A percentile compares a stretch with the other conserved stretches of the same genome.
phyloP scores from a whole-genome alignment of 2,888 invertebrate genomes.

The Sarcophaga variegata region DNA sequence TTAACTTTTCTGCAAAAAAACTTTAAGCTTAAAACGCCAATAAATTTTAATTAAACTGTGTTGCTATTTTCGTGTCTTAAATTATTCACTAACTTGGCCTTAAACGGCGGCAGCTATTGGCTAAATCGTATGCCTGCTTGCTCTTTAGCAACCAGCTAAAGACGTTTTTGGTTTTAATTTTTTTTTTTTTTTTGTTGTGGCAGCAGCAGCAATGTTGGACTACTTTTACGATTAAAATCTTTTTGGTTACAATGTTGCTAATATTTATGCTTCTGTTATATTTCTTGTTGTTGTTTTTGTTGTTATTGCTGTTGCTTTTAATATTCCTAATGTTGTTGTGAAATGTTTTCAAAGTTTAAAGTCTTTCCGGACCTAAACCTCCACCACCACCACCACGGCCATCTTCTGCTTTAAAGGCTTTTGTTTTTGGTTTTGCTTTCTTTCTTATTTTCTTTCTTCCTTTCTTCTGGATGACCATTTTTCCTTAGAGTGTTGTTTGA shows the following conservation, averaged over 20 bases:
- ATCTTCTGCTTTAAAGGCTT: no score
- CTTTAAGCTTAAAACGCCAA: neutral
- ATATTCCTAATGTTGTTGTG: neutral
- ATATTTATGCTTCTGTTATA: neutral
- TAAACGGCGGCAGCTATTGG: neutral
- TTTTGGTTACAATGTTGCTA: slow-evolving; percentile 55
- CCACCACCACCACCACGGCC: neutral
- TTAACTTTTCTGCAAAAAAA: neutral
- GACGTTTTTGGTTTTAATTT: neutral
- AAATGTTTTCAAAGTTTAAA: neutral
- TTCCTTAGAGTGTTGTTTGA: neutral
- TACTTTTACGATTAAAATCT: slow-evolving; percentile 57
- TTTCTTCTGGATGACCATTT: neutral
- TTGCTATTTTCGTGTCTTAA: neutral
- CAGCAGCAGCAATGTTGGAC: neutral
- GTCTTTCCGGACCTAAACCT: neutral
- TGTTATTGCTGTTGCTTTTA: neutral
- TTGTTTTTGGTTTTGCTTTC: neutral
- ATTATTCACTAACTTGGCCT: neutral
- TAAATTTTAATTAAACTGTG: neutral
- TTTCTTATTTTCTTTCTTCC: neutral
- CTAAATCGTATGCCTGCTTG: no score
- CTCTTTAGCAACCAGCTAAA: no score
- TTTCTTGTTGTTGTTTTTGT: neutral
- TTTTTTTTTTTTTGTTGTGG: no score